phyloP scores from a whole-genome alignment of 2,888 invertebrate species.

The Athetis lepigone region DNA sequence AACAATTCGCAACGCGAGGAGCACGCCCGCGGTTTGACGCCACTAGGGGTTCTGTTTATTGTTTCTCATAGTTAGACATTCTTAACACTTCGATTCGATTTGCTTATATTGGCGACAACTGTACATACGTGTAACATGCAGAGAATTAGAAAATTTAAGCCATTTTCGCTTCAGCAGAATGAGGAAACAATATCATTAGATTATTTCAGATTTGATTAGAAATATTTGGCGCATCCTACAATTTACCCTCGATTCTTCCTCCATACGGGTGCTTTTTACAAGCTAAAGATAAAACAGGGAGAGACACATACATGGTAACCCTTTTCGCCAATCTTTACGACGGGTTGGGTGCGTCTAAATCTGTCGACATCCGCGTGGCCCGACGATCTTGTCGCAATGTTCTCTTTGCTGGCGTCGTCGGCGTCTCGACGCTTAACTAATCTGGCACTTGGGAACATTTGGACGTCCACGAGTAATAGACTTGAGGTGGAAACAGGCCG shows the following conservation, averaged over 20 bases:
- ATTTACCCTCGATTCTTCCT: too few species aligned
- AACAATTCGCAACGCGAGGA: constrained; percentile 78
- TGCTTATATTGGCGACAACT: constrained; percentile 12
- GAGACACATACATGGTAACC: constrained; percentile 50
- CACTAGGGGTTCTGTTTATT: constrained; percentile 53
- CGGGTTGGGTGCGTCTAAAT: constrained; percentile 77
- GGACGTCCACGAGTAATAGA: constrained; percentile 53
- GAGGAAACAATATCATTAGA: neutral
- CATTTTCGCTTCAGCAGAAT: neutral
- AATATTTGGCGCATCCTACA: too few species aligned
- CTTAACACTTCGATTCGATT: constrained; percentile 23
- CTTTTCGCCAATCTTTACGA: constrained; percentile 68
- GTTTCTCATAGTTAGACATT: constrained; percentile 42
- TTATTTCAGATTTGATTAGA: too few species aligned
- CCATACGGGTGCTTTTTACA: neutral
- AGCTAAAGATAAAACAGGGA: constrained; percentile 20
- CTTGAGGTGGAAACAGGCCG: constrained; percentile 42
- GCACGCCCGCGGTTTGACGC: constrained; percentile 61
- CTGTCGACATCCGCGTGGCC: constrained; percentile 82
- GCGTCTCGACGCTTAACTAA: constrained; percentile 63
- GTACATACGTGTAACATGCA: neutral
- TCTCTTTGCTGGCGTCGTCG: constrained; percentile 72
- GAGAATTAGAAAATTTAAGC: neutral
- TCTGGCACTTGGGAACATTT: constrained; percentile 59
- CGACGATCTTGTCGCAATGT: constrained; percentile 61